Base-by-base conservation (phyloP, 1,140 invertebrate genomes). In the Brachionus rotundiformis region DNA sequence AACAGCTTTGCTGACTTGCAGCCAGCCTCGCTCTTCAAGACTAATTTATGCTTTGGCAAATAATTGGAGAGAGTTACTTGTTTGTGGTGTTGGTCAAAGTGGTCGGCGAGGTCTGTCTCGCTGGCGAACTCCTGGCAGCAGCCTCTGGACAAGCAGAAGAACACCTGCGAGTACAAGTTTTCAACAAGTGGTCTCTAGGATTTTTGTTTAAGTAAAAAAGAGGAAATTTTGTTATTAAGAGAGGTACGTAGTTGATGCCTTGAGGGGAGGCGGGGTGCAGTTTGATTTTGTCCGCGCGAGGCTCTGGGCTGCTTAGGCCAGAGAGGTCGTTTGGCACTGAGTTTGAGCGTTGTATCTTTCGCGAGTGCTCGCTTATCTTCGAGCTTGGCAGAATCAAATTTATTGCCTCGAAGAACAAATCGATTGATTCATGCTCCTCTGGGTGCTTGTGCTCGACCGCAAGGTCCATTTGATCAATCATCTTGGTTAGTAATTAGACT, bases 381-480 rank as follows among this genome's bases (percentile, higher is more conserved):
- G 39, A 73, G 3, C 25, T 73, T 6, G 68, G 68, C 36, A 73
- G 1, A 8, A 41, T 44, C n/a, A 73, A 25, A 25, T 73, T 44
- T 13, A 73, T 73, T 27, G 68, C 68, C 16, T 73, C 68, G n/a
- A 73, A 73, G 10, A 73, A 73, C 29, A 44, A 27, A 23, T 73
- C 68, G 13, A 44, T 44, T 41, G 68, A 44, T 39, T 71, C 65
- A 19, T 33, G 11, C 16, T 71, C 33, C 7, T 16, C 61, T 8
- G 11, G 61, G 33, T 68, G 27, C 33, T 68, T 68, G 29, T 16
- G 31, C 33, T 68, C 63, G 19, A 68, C 47, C n/a, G 19, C 47
- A 19, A 54, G n/a, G 47, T 19, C 23, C n/a, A 19, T 33, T 33
- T 33, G 27, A 19, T 68, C 63, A 16, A 68, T 68, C 63, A 68